These are phyloP conservation scores for Rhagoletis zephyria DNA, from an alignment of 1,140 invertebrate genomes.

Conservation along the genomic window DNA sequence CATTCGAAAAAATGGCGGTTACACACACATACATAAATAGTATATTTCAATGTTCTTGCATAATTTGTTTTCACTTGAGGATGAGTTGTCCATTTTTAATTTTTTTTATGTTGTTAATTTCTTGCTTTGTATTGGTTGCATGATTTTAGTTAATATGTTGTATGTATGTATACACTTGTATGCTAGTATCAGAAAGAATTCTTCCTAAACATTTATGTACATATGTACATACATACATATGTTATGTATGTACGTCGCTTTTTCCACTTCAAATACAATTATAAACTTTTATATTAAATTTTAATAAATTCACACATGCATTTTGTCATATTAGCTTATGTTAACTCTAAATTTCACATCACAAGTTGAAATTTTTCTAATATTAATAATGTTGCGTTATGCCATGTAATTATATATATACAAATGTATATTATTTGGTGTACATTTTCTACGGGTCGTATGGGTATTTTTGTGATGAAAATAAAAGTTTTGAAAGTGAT, in stretches of 20 bases:
- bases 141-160: background rate
- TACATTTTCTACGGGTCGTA: too few relatives aligned
- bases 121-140: background rate
- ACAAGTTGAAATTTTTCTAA: slow-evolving; percentile 59
- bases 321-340: slow-evolving; percentile 59
- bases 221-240: background rate
- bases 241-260: background rate
- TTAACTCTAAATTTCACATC: slow-evolving; percentile 74
- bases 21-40: slow-evolving; percentile 26
- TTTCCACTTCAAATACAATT: background rate
- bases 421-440: too few relatives aligned
- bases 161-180: slow-evolving; percentile 9
- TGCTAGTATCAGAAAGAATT: background rate
- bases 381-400: background rate
- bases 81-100: background rate
- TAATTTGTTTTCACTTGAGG: background rate
- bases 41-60: slow-evolving; percentile 6
- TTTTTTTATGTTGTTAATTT: background rate
- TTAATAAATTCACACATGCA: slow-evolving; percentile 23
- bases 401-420: background rate
- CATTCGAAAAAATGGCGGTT: slow-evolving; percentile 23
- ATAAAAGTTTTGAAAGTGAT: too few relatives aligned
- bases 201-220: background rate
- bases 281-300: slow-evolving; percentile 48
- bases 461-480: too few relatives aligned